Conservation (phyloP, 2,797 vertebrate species). For the Phrynocephalus vlangalii region DNA sequence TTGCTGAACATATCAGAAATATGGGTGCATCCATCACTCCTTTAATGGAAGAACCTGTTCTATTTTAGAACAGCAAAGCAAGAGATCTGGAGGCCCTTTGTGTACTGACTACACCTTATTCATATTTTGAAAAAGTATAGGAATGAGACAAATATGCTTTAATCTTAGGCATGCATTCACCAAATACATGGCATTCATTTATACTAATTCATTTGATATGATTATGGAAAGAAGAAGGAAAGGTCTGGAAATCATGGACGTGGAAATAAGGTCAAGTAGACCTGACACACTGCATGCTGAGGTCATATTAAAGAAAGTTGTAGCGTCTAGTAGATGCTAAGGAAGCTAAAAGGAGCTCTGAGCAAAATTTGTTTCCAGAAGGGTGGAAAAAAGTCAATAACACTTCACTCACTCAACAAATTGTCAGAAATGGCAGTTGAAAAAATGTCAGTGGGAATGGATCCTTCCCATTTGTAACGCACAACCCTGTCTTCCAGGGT, state of each 20-base stretch:
- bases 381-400: not conserved
- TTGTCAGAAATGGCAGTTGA: not conserved
- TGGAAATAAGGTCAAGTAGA: constrained; percentile 44
- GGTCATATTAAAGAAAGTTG: constrained; percentile 43
- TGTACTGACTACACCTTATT: not conserved
- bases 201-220: not conserved
- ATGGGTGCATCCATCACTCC: not conserved
- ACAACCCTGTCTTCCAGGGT: not conserved
- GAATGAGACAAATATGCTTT: not conserved
- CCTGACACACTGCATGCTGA: not conserved
- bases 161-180: not conserved
- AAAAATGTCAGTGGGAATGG: not conserved
- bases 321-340: constrained; percentile 40
- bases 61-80: not conserved
- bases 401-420: not conserved
- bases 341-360: constrained; percentile 36
- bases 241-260: constrained; percentile 41
- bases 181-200: not conserved
- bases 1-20: not conserved
- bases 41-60: not conserved
- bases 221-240: not conserved
- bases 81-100: not conserved
- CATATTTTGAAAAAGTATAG: not conserved
- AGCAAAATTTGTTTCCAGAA: constrained; percentile 1
- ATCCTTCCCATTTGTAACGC: not conserved